Base-by-base conservation (phyloP, 2,888 invertebrate species). In the Pristionchus maxplancki region DNA sequence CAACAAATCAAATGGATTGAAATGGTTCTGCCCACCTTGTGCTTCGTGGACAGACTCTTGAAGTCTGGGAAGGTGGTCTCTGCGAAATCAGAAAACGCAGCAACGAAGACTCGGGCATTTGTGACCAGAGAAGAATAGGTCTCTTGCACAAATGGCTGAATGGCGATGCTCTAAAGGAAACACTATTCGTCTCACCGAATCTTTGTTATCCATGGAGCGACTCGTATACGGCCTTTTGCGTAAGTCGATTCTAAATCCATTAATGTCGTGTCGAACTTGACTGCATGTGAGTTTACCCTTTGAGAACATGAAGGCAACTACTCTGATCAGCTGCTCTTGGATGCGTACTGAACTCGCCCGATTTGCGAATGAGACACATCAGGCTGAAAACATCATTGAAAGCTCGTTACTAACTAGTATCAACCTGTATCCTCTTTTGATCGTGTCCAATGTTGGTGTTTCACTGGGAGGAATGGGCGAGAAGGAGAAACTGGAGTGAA, bases 311-410 rank as follows among this genome's bases (percentile, higher is more conserved):
- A 62, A 62, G 15, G 28, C 4, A 62, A 28, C 8, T 28, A 28
- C 28, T 62, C 28, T 62, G 62, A 28, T 62, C 62, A n/a, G n/a
- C 28, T 5, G 62, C 62, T 28, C 62, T 62, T 28, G 62, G n/a
- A 62, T 62, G 62, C 15, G 62, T 62, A 15, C 62, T 62, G 34
- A 71, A 37, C 71, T 71, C 71, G 8, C 71, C 71, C 6, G 71
- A 71, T 71, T 71, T 71, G 20, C 71, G 31, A 71, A 71, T 71
- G 71, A 71, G 71, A 34, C 71, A 71, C 71, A 71, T 37, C 37
- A 71, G 37, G 20, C 71, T 71, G 71, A 31, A n/a, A n/a, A n/a
- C n/a, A n/a, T n/a, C n/a, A n/a, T n/a, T 6, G n/a, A 6, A 6
- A 62, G 3, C 62, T 28, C 28, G 28, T 3, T 3, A 62, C 28